A percentile compares a stretch with the other conserved stretches of the same genome.
Conservation (phyloP, 2,888 invertebrate species). For the Scaptomyza tumidula region DNA sequence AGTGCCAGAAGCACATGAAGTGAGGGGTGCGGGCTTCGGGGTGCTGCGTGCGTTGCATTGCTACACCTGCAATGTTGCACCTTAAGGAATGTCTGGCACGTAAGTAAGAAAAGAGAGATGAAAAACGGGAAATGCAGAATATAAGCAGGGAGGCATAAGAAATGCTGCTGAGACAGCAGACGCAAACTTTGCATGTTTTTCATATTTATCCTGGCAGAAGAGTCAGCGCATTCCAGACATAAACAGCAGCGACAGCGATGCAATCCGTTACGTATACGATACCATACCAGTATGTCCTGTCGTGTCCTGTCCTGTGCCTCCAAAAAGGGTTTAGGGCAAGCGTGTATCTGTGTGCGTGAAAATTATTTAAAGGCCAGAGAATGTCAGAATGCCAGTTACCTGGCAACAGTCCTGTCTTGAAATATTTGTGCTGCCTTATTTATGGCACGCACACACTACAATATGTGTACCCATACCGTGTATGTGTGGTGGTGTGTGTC, state of each 20-base stretch:
- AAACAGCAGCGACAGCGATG: slow-evolving; percentile 62
- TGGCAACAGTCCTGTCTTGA: slow-evolving; percentile 53
- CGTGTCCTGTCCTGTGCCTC: slow-evolving; percentile 21
- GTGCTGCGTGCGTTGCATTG: slow-evolving; percentile 3
- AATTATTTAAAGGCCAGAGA: slow-evolving; percentile 76
- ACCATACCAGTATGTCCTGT: slow-evolving; percentile 11
- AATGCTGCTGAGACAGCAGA: slow-evolving; percentile 70
- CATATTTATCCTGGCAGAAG: slow-evolving; percentile 78
- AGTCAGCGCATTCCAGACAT: slow-evolving; percentile 66
- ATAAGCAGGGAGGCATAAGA: slow-evolving; percentile 57
- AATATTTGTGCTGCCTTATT: slow-evolving; percentile 73
- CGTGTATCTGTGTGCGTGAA: slow-evolving; percentile 62
- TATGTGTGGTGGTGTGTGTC: slow-evolving; percentile 54
- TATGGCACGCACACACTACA: slow-evolving; percentile 53
- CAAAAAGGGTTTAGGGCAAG: slow-evolving; percentile 62
- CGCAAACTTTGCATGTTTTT: slow-evolving; percentile 83
- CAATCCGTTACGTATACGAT: slow-evolving; percentile 27
- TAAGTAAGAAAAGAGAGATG: slow-evolving; percentile 2
- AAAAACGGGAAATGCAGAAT: slow-evolving; percentile 3
- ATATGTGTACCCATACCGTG: slow-evolving; percentile 12
- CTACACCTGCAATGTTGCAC: slow-evolving; percentile 73
- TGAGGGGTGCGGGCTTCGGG: background rate
- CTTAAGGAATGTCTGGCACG: slow-evolving; percentile 66
- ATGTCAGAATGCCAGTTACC: slow-evolving; percentile 70
- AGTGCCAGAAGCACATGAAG: slow-evolving; percentile 16